A percentile compares a stretch with the other conserved stretches of the same genome.
phyloP scores from a whole-genome alignment of 2,113 vertebrate genomes.

The Myrmecobius fasciatus region DNA sequence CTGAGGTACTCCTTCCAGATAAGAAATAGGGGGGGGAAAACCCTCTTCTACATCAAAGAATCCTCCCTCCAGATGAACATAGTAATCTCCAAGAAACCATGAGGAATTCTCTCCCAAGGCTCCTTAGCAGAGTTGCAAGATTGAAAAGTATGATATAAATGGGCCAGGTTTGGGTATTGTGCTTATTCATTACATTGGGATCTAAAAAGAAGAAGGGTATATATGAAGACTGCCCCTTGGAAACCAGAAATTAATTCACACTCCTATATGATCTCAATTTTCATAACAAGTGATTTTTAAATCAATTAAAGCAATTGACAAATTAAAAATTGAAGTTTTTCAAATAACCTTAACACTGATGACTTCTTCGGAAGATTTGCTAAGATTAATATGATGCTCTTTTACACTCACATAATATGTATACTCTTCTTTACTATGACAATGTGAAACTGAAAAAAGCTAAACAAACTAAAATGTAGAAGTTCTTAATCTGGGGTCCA shows the following conservation, averaged over 20 bases:
- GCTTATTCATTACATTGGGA: slow-evolving; percentile 32
- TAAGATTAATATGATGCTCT: slow-evolving; percentile 35
- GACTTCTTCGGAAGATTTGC: slow-evolving; percentile 39
- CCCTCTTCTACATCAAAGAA: slow-evolving; percentile 19
- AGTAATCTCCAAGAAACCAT: slow-evolving; percentile 50
- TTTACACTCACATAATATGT: slow-evolving; percentile 48
- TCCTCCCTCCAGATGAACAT: slow-evolving; percentile 17
- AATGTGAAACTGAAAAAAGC: slow-evolving; percentile 36
- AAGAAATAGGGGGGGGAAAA: slow-evolving; percentile 38
- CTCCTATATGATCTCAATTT: slow-evolving; percentile 47
- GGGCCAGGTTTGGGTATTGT: slow-evolving; percentile 53
- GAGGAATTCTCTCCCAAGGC: not conserved
- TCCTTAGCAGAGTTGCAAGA: slow-evolving; percentile 46
- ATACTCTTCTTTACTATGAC: slow-evolving; percentile 36
- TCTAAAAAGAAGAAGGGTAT: not conserved
- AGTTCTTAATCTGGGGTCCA: not conserved
- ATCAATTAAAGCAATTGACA: slow-evolving; percentile 28
- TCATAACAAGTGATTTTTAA: slow-evolving; percentile 46
- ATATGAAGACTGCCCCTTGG: slow-evolving; percentile 23
- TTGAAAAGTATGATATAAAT: slow-evolving; percentile 41
- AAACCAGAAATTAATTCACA: slow-evolving; percentile 51
- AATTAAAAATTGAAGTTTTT: slow-evolving; percentile 58
- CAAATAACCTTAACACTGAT: slow-evolving; percentile 47
- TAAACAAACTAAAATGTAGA: not conserved
- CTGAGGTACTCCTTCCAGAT: slow-evolving; percentile 42